Percentiles rank a stretch among this genome's conserved stretches.
Conservation (phyloP, 2,888 invertebrate species). For the Dryadula phaetusa region DNA sequence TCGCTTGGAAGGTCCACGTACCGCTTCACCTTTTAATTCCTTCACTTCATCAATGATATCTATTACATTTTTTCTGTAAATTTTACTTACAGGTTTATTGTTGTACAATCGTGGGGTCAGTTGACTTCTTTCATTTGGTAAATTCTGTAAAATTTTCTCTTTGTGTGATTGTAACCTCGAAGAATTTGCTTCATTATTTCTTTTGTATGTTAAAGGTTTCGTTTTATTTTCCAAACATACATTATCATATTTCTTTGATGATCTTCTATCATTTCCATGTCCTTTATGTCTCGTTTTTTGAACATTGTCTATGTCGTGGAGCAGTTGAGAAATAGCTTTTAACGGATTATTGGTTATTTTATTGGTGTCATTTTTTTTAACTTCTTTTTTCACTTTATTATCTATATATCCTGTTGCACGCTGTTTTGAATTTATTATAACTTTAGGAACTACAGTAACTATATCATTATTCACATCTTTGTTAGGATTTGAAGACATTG, state of each 20-base stretch:
- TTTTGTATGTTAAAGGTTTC: slow-evolving; percentile 46
- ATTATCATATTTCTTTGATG: slow-evolving; percentile 55
- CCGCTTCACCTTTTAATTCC: slow-evolving; percentile 77
- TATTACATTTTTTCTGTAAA: slow-evolving; percentile 57
- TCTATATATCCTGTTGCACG: slow-evolving; percentile 53
- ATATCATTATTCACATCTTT: slow-evolving; percentile 30
- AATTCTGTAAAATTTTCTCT: slow-evolving; percentile 47
- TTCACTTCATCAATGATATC: slow-evolving; percentile 74
- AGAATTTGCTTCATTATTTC: slow-evolving; percentile 47
- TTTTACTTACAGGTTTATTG: slow-evolving; percentile 53
- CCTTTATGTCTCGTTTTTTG: slow-evolving; percentile 62
- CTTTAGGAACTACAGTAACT: slow-evolving; percentile 62
- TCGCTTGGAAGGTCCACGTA: slow-evolving; percentile 67
- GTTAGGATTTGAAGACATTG: slow-evolving; percentile 55
- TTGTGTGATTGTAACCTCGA: slow-evolving; percentile 46
- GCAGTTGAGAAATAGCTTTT: slow-evolving; percentile 72
- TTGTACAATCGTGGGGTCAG: slow-evolving; percentile 25
- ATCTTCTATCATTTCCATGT: slow-evolving; percentile 53
- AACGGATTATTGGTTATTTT: slow-evolving; percentile 65
- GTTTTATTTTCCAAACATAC: slow-evolving; percentile 50
- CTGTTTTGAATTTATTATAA: slow-evolving; percentile 64
- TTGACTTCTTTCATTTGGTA: slow-evolving; percentile 48
- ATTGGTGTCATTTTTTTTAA: slow-evolving; percentile 49
- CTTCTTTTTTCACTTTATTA: slow-evolving; percentile 55
- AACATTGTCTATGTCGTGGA: slow-evolving; percentile 70